Evolutionary conservation across 2,113 vertebrate genomes (phyloP).

Genomic region (Phocoena phocoena): DNA sequence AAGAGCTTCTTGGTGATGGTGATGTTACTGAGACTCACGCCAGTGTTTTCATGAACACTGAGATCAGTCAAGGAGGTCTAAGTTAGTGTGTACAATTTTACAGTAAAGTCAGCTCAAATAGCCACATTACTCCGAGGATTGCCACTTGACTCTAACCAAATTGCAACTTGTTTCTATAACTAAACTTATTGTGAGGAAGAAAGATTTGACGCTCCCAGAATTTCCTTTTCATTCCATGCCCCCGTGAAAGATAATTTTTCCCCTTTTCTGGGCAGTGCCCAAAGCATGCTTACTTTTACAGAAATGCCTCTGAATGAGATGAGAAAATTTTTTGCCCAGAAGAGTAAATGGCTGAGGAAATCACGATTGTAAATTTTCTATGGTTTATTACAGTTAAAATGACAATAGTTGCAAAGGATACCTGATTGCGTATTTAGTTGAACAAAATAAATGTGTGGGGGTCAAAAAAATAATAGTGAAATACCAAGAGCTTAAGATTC

Average conservation of each 20-base stretch:
- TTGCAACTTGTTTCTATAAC: neutral
- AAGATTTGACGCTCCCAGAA: neutral
- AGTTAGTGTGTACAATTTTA: neutral
- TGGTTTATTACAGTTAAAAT: conserved; percentile 2
- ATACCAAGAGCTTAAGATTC: neutral
- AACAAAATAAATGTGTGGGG: neutral
- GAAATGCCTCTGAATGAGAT: neutral
- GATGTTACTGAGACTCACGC: neutral
- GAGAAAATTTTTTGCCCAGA: neutral
- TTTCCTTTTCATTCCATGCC: neutral
- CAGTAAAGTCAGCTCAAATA: neutral
- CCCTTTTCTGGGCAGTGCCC: neutral
- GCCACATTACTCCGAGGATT: neutral
- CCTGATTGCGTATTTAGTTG: neutral
- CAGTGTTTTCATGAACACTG: no score
- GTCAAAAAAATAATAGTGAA: neutral
- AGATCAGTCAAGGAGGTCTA: neutral
- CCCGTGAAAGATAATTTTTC: neutral
- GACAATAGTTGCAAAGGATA: neutral
- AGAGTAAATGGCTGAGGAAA: neutral
- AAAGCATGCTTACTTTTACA: neutral
- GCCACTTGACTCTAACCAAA: neutral
- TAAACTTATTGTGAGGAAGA: neutral
- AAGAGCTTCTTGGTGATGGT: neutral
- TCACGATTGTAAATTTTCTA: neutral